A percentile compares a stretch with the other conserved stretches of the same genome.
phyloP scores from a whole-genome alignment of 2,113 vertebrate genomes.

The Sisor rabdophorus region DNA sequence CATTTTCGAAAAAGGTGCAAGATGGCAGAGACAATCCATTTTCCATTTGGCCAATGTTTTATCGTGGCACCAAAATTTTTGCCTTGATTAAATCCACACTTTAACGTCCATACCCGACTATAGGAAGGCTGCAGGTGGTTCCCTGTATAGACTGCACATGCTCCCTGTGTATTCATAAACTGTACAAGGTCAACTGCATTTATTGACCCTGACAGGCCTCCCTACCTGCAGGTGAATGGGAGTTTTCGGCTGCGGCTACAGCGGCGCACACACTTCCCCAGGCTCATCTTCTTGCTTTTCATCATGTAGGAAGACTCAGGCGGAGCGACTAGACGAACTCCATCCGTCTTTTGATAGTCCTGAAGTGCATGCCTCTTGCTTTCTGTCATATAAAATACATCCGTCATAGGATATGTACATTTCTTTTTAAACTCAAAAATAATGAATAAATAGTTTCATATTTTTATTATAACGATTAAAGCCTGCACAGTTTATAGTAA shows the following conservation, averaged over 20 bases:
- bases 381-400: slow-evolving; percentile 66
- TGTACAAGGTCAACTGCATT: not conserved
- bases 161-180: not conserved
- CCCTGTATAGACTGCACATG: slow-evolving; percentile 13
- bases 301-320: slow-evolving; percentile 74
- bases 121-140: slow-evolving; percentile 16
- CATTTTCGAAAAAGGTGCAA: not conserved
- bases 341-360: slow-evolving; percentile 87
- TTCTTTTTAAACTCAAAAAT: not conserved
- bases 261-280: slow-evolving; percentile 83
- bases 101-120: slow-evolving; percentile 1
- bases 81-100: not conserved
- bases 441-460: not conserved
- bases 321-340: slow-evolving; percentile 69
- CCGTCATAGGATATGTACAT: not conserved
- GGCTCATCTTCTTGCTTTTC: slow-evolving; percentile 78
- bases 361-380: slow-evolving; percentile 85
- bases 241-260: slow-evolving; percentile 85
- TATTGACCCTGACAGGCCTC: slow-evolving; percentile 32
- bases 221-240: slow-evolving; percentile 90
- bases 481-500: not conserved
- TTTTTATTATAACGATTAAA: not conserved
- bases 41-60: slow-evolving; percentile 1
- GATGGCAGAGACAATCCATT: not conserved
- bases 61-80: slow-evolving; percentile 11